Percentiles rank a stretch among this genome's conserved stretches.
These are phyloP conservation scores for Sitobion miscanthi DNA, from an alignment of 1,140 invertebrate genomes.

Conservation along the genomic window DNA sequence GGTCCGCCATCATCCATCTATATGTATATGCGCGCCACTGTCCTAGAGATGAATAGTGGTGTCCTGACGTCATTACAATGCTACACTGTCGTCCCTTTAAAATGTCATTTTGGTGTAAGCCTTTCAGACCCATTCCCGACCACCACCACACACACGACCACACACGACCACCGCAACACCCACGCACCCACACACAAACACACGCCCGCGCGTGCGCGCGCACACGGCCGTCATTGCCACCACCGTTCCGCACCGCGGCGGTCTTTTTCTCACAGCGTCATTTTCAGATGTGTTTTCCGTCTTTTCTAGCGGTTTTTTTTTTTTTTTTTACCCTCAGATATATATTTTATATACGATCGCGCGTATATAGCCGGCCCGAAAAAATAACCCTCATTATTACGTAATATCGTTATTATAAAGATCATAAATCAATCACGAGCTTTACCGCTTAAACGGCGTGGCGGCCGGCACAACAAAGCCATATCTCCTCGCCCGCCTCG, in stretches of 20 bases:
- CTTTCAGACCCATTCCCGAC: slow-evolving; percentile 21
- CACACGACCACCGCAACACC: not conserved
- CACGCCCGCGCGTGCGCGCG: too few relatives aligned
- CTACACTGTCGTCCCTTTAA: slow-evolving; percentile 54
- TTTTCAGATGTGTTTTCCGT: not conserved
- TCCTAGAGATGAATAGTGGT: slow-evolving; percentile 54
- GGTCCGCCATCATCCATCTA: slow-evolving; percentile 54
- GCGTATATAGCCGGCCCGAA: not conserved
- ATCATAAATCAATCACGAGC: slow-evolving; percentile 47
- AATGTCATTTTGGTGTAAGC: slow-evolving; percentile 52
- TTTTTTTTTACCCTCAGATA: not conserved
- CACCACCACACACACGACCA: not conserved
- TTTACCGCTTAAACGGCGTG: slow-evolving; percentile 6
- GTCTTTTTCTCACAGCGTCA: not conserved
- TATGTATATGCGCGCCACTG: slow-evolving; percentile 26
- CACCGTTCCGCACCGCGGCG: not conserved
- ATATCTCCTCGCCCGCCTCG: not conserved
- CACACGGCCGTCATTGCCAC: not conserved
- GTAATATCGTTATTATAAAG: slow-evolving; percentile 48
- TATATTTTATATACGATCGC: not conserved
- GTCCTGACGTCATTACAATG: slow-evolving; percentile 55
- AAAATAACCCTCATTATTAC: slow-evolving; percentile 46
- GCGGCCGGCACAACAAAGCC: not conserved
- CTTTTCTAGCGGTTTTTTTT: not conserved
- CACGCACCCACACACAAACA: not conserved